Base-by-base conservation (phyloP, 2,888 invertebrate species). In the Microctonus hyperodae region DNA sequence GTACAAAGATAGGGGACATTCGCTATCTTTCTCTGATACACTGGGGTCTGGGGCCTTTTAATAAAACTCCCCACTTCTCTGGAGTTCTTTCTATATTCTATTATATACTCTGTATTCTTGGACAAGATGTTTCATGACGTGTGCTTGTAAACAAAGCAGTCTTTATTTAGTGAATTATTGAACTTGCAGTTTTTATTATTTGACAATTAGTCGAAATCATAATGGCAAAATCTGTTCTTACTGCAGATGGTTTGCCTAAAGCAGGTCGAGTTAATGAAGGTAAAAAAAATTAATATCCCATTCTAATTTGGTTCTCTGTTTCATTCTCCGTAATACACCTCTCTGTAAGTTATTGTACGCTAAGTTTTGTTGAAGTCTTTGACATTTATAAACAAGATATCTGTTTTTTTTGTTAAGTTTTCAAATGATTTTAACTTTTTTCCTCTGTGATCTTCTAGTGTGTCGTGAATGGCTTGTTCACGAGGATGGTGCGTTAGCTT, bases 401-500 rank as follows among this genome's bases (percentile, higher is more conserved):
- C 28, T 28, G 28, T 28, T 28, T 28, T 7, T 28, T n/a, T n/a
- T n/a, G n/a, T n/a, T n/a, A n/a, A n/a, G n/a, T n/a, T n/a, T n/a
- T n/a, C n/a, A n/a, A n/a, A n/a, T n/a, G n/a, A 28, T 28, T 5
- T 28, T 28, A 28, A 5, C 7, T 28, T 7, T 28, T 28, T 28
- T 7, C 23, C 20, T 61, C 4, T 40, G 16, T 51, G n/a, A 33
- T 66, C n/a, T 86, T 85, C 62, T 86, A 91, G 93, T 93, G 67
- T 91, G 93, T 79, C 89, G 91, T 75, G 92, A 94, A 84, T 94
- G 93, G 93, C 86, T 92, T 75, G 91, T 94, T 35, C 90, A 92
- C 77, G 94, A 94, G 85, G 94, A 94, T 84, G 91, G 92, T 72
- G 94, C 92, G 20, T 83, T 94, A 77, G 94, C 94, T 9, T 91